phyloP scores from a whole-genome alignment of 2,888 invertebrate genomes.

The Andricus quercusramuli region DNA sequence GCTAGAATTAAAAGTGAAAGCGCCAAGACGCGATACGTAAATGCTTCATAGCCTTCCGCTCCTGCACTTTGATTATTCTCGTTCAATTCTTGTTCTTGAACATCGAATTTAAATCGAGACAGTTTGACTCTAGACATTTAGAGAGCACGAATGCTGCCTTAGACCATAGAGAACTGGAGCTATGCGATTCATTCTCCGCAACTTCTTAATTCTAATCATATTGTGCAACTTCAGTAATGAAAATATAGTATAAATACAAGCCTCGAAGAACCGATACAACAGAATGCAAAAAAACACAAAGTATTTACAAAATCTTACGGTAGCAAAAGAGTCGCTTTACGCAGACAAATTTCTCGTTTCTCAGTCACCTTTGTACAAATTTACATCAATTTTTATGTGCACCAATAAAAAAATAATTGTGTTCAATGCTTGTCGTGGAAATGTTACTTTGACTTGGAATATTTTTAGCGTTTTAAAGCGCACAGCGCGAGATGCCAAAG shows the following conservation, averaged over 20 bases:
- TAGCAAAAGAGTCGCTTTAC: background rate
- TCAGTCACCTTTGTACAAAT: conserved; percentile 33
- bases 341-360: conserved; percentile 8
- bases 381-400: conserved; percentile 5
- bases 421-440: background rate
- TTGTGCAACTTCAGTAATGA: conserved; percentile 14
- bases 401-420: conserved; percentile 24
- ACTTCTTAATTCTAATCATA: conserved; percentile 5
- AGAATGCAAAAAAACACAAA: conserved; percentile 2
- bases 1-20: background rate
- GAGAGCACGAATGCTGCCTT: conserved; percentile 27
- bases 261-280: background rate
- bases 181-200: background rate
- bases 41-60: conserved; percentile 34
- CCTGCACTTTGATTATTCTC: conserved; percentile 25
- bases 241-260: conserved; percentile 1
- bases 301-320: conserved; percentile 3
- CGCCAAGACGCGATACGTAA: background rate
- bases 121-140: conserved; percentile 19
- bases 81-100: conserved; percentile 26
- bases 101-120: conserved; percentile 4
- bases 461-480: background rate
- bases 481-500: background rate
- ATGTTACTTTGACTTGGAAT: background rate
- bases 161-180: conserved; percentile 36